Conservation (phyloP, 2,113 vertebrate species). For the Lophura nycthemera region DNA sequence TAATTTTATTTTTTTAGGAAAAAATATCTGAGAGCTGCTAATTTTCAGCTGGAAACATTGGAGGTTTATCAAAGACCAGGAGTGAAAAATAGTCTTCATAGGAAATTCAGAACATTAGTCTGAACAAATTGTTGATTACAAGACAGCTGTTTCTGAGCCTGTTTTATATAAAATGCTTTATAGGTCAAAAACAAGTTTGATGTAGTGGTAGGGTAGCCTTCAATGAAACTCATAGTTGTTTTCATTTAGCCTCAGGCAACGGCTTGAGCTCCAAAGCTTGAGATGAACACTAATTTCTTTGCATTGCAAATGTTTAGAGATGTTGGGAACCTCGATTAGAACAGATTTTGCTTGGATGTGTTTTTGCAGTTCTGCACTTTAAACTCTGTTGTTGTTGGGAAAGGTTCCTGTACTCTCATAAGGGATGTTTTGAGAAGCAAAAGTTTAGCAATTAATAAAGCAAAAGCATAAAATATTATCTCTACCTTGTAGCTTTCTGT, state of each 20-base stretch:
- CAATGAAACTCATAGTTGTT: neutral
- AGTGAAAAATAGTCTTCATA: neutral
- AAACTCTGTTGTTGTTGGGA: neutral
- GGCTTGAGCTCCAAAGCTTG: neutral
- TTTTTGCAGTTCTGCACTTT: neutral
- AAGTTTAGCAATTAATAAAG: neutral
- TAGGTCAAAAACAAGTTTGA: neutral
- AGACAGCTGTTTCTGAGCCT: neutral
- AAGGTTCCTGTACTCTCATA: neutral
- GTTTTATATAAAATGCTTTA: neutral
- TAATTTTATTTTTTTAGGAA: neutral
- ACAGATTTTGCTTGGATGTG: neutral
- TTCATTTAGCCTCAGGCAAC: neutral
- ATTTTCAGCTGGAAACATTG: neutral
- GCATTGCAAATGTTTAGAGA: neutral
- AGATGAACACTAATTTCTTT: neutral
- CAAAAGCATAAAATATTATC: neutral
- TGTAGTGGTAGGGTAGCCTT: neutral
- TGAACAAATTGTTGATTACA: neutral
- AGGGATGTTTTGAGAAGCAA: neutral
- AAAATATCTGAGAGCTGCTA: neutral
- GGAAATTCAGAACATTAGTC: neutral
- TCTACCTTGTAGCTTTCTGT: neutral
- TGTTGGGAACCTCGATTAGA: neutral
- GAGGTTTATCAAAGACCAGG: neutral